Evolutionary conservation across 37 sponge, comb jelly and placozoan species (phyloP), one percentile per base, ranked within the genome.

Genomic region (Halisarca cf. caerulea): DNA sequence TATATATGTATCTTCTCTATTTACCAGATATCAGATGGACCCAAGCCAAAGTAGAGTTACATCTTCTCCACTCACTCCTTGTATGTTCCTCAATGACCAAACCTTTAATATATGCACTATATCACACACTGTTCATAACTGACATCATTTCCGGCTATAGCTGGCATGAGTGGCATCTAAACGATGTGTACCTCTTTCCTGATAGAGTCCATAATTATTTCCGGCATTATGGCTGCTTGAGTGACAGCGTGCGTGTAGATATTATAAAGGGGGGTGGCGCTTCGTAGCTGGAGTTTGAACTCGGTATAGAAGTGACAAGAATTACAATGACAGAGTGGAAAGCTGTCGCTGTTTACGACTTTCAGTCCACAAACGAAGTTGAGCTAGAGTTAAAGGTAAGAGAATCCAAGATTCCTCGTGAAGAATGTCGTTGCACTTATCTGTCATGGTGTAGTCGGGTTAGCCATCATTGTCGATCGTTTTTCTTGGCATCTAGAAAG

Each of bases 311-410:
- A n/a, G n/a, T n/a, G n/a, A 47, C 51, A 47, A 47, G 51, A 47
- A 14, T 47, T 47, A 28, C 33, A n/a, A 74, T 74, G 77, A 40
- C 77, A 40, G 77, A 74, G 44, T 74, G 77, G 77, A 74, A 40
- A 40, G 77, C 77, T 5, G 45, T 39, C 38, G 93, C 88, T 2
- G 68, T 93, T 64, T 93, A 83, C 34, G 79, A 87, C 41, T 93
- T 93, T 62, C 28, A 86, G 35, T 79, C 93, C 0, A 83, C 93
- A 0, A 90, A 89, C 8, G 78, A 66, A 18, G 90, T 94, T 0
- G 91, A 94, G 47, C 70, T 94, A 35, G 72, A 78, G 25, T 24
- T 90, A 23, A 82, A 74, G 45, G 77, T 74, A 38, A 11, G 11
- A 47, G 51, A 47, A 47, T 11, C 11, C 11, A 6, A 11, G 11